phyloP scores from a whole-genome alignment of 2,797 vertebrate species.

The Lophotriccus pileatus region DNA sequence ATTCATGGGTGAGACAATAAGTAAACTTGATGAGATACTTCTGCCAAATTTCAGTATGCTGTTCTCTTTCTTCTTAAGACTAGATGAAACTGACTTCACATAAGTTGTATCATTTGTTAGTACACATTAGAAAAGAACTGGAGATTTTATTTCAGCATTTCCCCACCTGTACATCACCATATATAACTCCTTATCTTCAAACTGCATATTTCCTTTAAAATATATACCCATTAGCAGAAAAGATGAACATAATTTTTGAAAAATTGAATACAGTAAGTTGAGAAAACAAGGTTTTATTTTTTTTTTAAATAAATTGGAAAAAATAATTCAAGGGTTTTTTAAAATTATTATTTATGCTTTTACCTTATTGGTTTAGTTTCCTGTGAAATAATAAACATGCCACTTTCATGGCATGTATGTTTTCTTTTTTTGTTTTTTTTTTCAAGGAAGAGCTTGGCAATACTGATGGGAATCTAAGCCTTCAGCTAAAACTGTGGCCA shows the following conservation, averaged over 20 bases:
- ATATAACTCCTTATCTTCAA: not conserved
- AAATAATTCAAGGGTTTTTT: not conserved
- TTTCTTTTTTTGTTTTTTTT: not conserved
- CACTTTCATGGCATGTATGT: not conserved
- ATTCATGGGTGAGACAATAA: not conserved
- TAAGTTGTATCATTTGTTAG: not conserved
- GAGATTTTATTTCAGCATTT: not conserved
- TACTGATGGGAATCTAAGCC: not conserved
- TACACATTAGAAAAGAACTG: not conserved
- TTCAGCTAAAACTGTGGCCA: not conserved
- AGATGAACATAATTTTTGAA: not conserved
- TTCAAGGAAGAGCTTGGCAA: not conserved
- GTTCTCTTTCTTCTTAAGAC: not conserved
- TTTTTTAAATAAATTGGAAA: not conserved
- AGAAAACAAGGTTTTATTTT: not conserved
- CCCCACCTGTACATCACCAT: not conserved
- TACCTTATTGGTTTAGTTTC: not conserved
- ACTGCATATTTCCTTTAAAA: not conserved
- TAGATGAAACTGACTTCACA: not conserved
- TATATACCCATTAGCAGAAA: not conserved
- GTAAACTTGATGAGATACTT: not conserved
- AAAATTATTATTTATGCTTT: not conserved
- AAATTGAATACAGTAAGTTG: not conserved
- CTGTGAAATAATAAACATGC: not conserved
- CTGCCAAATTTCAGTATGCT: not conserved